Evolutionary conservation across 2,888 invertebrate genomes (phyloP).

Genomic region (Hipparchia sbordonii): DNA sequence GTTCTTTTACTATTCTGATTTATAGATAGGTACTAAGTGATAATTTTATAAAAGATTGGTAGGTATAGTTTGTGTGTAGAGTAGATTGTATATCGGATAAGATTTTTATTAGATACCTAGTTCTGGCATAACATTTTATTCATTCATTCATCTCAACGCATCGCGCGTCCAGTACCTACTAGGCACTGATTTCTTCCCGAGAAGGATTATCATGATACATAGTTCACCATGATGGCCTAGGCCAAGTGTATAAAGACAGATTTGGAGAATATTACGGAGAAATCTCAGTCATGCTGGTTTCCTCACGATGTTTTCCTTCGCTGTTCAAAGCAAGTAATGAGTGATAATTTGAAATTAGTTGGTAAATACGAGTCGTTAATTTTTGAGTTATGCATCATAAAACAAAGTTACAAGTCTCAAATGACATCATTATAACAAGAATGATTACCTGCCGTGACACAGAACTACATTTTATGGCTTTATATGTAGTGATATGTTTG

Average conservation of each 20-base stretch:
- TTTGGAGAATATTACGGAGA: no score
- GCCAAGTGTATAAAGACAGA: no score
- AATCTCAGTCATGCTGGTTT: no score
- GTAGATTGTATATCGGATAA: not conserved
- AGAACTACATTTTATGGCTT: slow-evolving; percentile 3
- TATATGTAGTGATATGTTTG: not conserved
- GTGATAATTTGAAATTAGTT: not conserved
- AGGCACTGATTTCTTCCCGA: no score
- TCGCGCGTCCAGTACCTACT: no score
- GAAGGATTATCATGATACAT: no score
- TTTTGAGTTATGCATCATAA: slow-evolving; percentile 5
- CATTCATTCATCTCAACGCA: no score
- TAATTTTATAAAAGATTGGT: slow-evolving; percentile 39
- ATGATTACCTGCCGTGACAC: not conserved
- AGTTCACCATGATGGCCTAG: no score
- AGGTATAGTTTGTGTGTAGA: not conserved
- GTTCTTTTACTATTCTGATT: slow-evolving; percentile 32
- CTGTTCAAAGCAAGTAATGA: not conserved
- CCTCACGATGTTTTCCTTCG: no score
- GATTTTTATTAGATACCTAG: no score
- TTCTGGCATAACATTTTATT: no score
- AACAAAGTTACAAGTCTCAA: not conserved
- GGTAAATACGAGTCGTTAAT: not conserved
- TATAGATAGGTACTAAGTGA: slow-evolving; percentile 28
- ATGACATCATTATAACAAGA: slow-evolving; percentile 1